A percentile compares a stretch with the other conserved stretches of the same genome.
Evolutionary conservation across 2,797 vertebrate species (phyloP).

Genomic region (Cynopterus sphinx): DNA sequence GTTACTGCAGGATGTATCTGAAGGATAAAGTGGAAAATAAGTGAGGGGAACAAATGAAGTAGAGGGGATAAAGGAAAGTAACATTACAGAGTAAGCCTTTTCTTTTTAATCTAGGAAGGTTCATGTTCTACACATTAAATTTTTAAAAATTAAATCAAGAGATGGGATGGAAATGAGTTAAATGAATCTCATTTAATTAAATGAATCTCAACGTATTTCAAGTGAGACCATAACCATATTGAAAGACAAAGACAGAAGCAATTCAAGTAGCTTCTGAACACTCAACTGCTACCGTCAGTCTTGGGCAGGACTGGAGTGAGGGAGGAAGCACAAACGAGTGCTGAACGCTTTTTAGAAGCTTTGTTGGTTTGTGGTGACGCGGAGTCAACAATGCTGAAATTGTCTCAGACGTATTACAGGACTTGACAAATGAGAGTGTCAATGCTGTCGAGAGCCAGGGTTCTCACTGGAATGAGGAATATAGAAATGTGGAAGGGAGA

Average conservation of each 20-base stretch:
- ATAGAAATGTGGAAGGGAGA: not conserved
- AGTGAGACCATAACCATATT: not conserved
- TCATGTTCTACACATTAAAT: not conserved
- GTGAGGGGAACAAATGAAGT: not conserved
- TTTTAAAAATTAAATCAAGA: not conserved
- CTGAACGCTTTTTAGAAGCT: not conserved
- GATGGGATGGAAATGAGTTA: not conserved
- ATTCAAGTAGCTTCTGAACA: not conserved
- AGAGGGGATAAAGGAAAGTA: not conserved
- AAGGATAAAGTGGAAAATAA: not conserved
- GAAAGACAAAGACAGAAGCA: not conserved
- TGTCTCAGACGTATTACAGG: not conserved
- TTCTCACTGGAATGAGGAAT: not conserved
- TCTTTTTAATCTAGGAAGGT: conserved; percentile 6
- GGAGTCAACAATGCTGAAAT: not conserved
- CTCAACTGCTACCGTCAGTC: fast-evolving
- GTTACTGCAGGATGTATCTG: not conserved
- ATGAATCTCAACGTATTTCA: not conserved
- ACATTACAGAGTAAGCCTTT: not conserved
- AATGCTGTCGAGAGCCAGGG: not conserved
- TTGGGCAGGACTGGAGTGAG: not conserved
- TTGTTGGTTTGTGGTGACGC: not conserved
- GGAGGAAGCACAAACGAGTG: not conserved
- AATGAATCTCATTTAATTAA: not conserved
- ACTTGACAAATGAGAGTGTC: not conserved